Conservation (phyloP, 1,140 invertebrate species). For the Cotesia chilonis region DNA sequence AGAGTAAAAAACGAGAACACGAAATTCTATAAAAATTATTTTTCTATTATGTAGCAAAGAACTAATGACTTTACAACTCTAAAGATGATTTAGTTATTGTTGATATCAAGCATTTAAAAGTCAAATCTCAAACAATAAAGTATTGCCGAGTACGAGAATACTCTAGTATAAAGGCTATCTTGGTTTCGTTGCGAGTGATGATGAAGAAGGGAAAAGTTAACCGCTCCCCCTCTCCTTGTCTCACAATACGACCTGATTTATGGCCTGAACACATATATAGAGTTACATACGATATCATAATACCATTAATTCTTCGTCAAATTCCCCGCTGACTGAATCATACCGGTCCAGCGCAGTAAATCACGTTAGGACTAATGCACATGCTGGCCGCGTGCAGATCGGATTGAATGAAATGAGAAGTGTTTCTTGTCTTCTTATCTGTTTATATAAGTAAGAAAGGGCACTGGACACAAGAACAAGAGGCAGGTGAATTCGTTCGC, state of each 20-base stretch:
- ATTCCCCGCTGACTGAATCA: slow-evolving; percentile 67
- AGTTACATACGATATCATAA: slow-evolving; percentile 68
- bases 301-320: slow-evolving; percentile 68
- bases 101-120: slow-evolving; percentile 10
- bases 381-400: slow-evolving; percentile 41
- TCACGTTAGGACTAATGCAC: slow-evolving; percentile 65
- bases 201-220: slow-evolving; percentile 44
- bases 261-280: slow-evolving; percentile 62
- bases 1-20: too few species aligned
- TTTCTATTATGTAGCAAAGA: not conserved
- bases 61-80: too few species aligned
- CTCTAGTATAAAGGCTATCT: not conserved
- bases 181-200: slow-evolving; percentile 22
- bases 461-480: slow-evolving; percentile 40
- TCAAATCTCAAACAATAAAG: slow-evolving; percentile 13
- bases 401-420: slow-evolving; percentile 21
- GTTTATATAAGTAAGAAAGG: slow-evolving; percentile 36
- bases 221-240: slow-evolving; percentile 49
- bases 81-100: not conserved
- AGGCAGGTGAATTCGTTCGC: slow-evolving; percentile 58
- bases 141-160: not conserved
- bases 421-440: slow-evolving; percentile 51
- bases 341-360: slow-evolving; percentile 63
- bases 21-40: too few species aligned
- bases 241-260: slow-evolving; percentile 66